Percentiles rank a stretch among this genome's conserved stretches.
Conservation (phyloP, 2,113 vertebrate species). For the Psittacus erithacus region DNA sequence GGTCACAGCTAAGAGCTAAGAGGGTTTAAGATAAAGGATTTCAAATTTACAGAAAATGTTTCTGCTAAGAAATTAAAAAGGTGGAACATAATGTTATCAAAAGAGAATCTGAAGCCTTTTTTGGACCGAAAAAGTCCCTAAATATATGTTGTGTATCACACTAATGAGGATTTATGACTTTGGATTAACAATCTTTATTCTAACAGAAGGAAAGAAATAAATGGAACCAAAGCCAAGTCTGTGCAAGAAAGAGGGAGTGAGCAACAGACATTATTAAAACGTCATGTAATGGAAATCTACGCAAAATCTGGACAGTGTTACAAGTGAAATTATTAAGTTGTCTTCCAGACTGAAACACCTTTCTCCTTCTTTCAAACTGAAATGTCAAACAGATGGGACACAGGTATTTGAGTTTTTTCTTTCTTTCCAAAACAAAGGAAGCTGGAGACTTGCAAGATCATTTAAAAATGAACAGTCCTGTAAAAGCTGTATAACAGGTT, state of each 20-base stretch:
- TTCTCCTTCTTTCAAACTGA: background rate
- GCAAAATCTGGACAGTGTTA: background rate
- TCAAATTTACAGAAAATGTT: slow-evolving; percentile 49
- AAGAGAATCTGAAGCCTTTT: slow-evolving; percentile 10
- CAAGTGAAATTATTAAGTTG: slow-evolving; percentile 23
- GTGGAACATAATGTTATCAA: slow-evolving; percentile 30
- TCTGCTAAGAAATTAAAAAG: slow-evolving; percentile 55
- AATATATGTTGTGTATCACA: slow-evolving; percentile 13
- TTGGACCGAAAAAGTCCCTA: background rate
- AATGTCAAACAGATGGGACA: background rate
- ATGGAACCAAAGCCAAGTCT: background rate
- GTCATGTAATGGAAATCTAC: slow-evolving; percentile 13
- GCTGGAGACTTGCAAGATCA: background rate
- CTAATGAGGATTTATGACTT: slow-evolving; percentile 44
- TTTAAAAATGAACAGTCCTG: background rate
- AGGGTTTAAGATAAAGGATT: slow-evolving; percentile 44
- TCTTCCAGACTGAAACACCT: background rate
- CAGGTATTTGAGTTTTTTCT: background rate
- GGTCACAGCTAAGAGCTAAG: slow-evolving; percentile 3
- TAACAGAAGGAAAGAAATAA: slow-evolving; percentile 17
- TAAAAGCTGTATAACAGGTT: background rate
- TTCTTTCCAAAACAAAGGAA: background rate
- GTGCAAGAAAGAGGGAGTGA: background rate
- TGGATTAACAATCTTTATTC: background rate
- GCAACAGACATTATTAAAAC: background rate